Evolutionary conservation across 1,140 invertebrate genomes (phyloP), one percentile per base, ranked within the genome.

Genomic region (Venturia canescens): DNA sequence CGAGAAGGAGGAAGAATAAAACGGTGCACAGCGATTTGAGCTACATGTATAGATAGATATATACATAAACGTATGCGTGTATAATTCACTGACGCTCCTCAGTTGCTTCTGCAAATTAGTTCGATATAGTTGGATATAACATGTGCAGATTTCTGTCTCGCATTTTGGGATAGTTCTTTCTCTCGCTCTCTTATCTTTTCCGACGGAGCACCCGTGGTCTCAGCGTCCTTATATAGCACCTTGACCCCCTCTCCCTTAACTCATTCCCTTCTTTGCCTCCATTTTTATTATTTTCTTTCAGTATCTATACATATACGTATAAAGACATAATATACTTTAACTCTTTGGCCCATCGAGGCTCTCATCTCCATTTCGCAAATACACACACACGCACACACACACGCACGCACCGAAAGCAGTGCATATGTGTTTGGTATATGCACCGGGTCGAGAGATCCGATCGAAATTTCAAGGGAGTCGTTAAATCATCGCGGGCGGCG

Each of bases 381-480:
- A 26, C 11, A 23, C 26, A 66, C 27, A 23, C 9, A 66, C 16
- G 21, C 16, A 13, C n/a, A 57, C 16, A 21, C 13, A 23, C 26
- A 66, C 27, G 16, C 9, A 66, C 16, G 21, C 16, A 13, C n/a
- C n/a, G 1, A 21, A 7, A n/a, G 21, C 53, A 57, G 21, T n/a
- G 16, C 23, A 76, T 63, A 76, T 78, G 29, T 69, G 63, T 78
- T 67, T 78, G 57, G 50, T 78, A 69, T 66, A 66, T 15, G 60
- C 60, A 27, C 23, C 77, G 77, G 21, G n/a, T 48, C 74, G 53
- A 76, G 38, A 72, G 74, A 76, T 76, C 74, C 74, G 74, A 76
- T 76, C 74, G 78, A 82, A 82, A 82, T 79, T 79, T 79, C 50
- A 34, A 66, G 38, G 63, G 77, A 82, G 81, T 82, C 81, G 74